Conservation (phyloP, 2,113 vertebrate species). For the Nycticebus coucang region DNA sequence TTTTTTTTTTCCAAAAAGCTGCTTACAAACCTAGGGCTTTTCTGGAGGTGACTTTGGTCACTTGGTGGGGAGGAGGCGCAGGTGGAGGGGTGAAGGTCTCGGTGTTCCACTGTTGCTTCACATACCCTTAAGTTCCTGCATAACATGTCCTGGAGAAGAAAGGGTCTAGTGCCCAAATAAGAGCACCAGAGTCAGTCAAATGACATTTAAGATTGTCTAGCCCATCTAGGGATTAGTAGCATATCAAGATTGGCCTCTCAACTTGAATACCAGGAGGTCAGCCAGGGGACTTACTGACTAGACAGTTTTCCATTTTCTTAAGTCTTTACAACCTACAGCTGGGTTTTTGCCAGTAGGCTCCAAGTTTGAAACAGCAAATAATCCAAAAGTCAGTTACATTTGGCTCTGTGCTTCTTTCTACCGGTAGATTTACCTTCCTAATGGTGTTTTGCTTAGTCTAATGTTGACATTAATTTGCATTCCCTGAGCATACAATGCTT, state of each 20-base stretch:
- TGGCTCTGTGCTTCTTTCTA: background rate
- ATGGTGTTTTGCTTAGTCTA: slow-evolving; percentile 45
- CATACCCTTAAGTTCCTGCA: background rate
- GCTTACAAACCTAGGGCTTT: background rate
- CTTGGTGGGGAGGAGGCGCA: background rate
- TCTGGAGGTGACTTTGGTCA: background rate
- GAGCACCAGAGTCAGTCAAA: background rate
- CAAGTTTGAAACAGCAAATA: slow-evolving; percentile 24
- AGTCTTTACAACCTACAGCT: background rate
- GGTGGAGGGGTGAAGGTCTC: background rate
- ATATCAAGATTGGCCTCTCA: background rate
- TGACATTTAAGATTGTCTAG: background rate
- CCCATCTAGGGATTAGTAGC: background rate
- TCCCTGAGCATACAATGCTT: background rate
- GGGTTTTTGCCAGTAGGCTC: background rate
- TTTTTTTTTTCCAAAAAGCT: background rate
- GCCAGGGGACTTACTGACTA: background rate
- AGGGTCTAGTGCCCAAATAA: background rate
- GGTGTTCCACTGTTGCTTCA: background rate
- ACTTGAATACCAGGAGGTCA: background rate
- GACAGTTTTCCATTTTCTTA: background rate
- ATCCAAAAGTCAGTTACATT: background rate
- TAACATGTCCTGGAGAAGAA: background rate
- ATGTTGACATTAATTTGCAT: slow-evolving; percentile 1
- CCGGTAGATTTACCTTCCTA: background rate